phyloP scores from a whole-genome alignment of 2,888 invertebrate species.

The Penaeus monodon region DNA sequence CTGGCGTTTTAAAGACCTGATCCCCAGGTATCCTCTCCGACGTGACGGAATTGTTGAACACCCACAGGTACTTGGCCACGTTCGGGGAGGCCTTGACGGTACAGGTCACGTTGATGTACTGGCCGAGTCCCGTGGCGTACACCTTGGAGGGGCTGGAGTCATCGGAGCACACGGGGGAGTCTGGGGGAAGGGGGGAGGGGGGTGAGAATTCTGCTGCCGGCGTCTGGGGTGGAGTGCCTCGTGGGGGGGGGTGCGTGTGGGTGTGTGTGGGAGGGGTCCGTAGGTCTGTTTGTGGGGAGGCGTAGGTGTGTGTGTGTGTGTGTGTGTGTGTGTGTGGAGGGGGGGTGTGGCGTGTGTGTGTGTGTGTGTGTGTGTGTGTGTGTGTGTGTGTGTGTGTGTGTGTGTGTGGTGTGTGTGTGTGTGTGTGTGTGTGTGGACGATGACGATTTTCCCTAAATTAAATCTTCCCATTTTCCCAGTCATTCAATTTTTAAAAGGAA shows the following conservation, averaged over 20 bases:
- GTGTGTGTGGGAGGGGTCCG: not conserved
- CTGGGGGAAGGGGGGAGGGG: not conserved
- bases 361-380: not conserved
- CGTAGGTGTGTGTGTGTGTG: not conserved
- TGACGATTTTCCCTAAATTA: too few species aligned
- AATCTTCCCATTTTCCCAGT: too few species aligned
- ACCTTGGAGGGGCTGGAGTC: conserved; percentile 9
- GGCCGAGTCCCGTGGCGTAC: conserved; percentile 48
- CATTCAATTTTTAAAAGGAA: too few species aligned
- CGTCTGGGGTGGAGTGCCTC: too few species aligned
- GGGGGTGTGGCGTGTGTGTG: not conserved
- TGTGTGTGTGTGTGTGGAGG: not conserved
- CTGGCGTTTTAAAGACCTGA: conserved; percentile 35
- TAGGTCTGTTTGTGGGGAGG: not conserved
- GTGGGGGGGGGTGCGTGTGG: not conserved
- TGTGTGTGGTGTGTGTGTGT: not conserved
- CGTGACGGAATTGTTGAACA: conserved; percentile 58
- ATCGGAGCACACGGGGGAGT: not conserved
- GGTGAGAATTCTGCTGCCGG: not conserved
- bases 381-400: not conserved
- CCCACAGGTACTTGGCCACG: conserved; percentile 48
- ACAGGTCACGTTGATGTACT: conserved; percentile 52
- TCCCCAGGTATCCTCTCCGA: conserved; percentile 46
- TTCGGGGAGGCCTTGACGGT: conserved; percentile 42
- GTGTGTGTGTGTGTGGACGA: not conserved